Conservation (phyloP, 2,797 vertebrate genomes). For the Nannoperca australis region DNA sequence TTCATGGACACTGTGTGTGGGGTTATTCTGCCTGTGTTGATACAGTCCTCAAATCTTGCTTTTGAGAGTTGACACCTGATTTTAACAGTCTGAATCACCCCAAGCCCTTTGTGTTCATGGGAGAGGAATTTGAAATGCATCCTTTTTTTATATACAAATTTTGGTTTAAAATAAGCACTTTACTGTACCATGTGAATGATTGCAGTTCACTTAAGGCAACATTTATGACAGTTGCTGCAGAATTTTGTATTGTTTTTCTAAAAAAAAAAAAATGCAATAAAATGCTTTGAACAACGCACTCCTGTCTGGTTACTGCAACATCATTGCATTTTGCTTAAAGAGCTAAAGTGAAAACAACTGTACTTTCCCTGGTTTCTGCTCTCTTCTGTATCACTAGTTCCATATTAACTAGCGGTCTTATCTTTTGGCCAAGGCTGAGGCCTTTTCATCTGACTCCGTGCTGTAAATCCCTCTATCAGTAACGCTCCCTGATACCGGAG, state of each 20-base stretch:
- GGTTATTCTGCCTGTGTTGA: conserved; percentile 33
- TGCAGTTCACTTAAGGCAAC: conserved; percentile 86
- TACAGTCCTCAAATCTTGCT: conserved; percentile 53
- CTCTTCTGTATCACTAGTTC: conserved; percentile 46
- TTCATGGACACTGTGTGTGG: conserved; percentile 42
- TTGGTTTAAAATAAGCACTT: conserved; percentile 88
- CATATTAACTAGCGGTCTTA: conserved; percentile 70
- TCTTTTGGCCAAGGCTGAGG: conserved; percentile 65
- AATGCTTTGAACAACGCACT: conserved; percentile 80
- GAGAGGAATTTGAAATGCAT: conserved; percentile 61
- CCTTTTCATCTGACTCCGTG: conserved; percentile 32
- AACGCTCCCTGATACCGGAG: conserved; percentile 54
- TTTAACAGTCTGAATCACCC: conserved; percentile 69
- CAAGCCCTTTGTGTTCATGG: conserved; percentile 60
- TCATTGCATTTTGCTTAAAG: not conserved
- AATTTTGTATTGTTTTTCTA: conserved; percentile 89
- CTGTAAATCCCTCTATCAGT: conserved; percentile 65
- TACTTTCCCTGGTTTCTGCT: conserved; percentile 5
- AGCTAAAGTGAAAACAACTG: not conserved
- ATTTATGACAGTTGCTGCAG: conserved; percentile 84
- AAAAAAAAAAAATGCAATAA: conserved; percentile 84
- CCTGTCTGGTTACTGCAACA: not conserved
- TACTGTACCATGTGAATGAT: conserved; percentile 90
- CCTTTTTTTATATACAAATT: conserved; percentile 63
- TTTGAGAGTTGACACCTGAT: conserved; percentile 44